Evolutionary conservation across 2,888 invertebrate genomes (phyloP).

Genomic region (Tenthredo amoena): DNA sequence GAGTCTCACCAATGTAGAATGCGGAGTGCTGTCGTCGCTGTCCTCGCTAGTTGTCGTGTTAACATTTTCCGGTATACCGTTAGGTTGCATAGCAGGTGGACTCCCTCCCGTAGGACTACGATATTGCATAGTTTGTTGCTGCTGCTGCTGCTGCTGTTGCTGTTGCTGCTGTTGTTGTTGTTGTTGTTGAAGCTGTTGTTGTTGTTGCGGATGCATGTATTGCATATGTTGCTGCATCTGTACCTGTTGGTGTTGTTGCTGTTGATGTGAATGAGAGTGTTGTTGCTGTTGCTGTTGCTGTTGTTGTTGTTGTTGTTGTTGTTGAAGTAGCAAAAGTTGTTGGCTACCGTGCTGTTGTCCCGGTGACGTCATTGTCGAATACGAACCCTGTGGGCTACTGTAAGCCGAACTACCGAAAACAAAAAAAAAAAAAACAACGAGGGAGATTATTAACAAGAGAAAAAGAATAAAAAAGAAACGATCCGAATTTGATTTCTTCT

Average conservation of each 20-base stretch:
- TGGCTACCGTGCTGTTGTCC: constrained; percentile 82
- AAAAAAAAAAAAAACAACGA: constrained; percentile 4
- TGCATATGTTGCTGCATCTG: constrained; percentile 71
- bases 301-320: constrained; percentile 70
- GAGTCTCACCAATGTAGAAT: constrained; percentile 81
- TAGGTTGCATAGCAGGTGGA: constrained; percentile 78
- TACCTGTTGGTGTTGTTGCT: constrained; percentile 72
- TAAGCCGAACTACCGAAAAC: constrained; percentile 74
- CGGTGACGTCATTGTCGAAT: constrained; percentile 82
- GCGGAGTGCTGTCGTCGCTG: constrained; percentile 91
- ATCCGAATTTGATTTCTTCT: neutral
- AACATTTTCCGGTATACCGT: constrained; percentile 80
- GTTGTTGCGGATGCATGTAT: constrained; percentile 69
- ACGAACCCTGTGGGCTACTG: constrained; percentile 78
- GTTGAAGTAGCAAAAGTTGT: constrained; percentile 81
- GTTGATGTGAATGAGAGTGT: constrained; percentile 74
- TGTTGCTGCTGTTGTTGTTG: constrained; percentile 69
- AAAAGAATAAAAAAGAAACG: neutral
- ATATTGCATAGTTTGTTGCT: constrained; percentile 77
- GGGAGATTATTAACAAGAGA: constrained; percentile 14
- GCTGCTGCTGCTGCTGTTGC: constrained; percentile 67
- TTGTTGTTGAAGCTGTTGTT: constrained; percentile 67
- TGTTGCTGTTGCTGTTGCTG: constrained; percentile 68
- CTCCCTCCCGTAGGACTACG: constrained; percentile 83
- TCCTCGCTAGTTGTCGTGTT: constrained; percentile 90